phyloP scores from a whole-genome alignment of 2,888 invertebrate species.

The Mylabris sibirica region DNA sequence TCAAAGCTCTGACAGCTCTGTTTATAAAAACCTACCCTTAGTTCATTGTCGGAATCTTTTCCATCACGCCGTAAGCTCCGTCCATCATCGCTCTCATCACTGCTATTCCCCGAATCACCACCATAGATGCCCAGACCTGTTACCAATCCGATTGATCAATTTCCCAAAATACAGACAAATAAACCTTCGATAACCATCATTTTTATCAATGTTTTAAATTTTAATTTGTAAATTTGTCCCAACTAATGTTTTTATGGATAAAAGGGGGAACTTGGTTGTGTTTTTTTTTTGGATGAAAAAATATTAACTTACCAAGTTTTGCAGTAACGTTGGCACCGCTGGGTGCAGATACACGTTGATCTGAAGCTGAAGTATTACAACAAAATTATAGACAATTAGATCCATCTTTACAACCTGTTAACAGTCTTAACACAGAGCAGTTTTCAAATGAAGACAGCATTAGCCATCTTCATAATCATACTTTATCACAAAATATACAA shows the following conservation, averaged over 20 bases:
- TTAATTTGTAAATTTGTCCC: not conserved
- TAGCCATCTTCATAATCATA: constrained; percentile 10
- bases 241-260: not conserved
- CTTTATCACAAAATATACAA: not conserved
- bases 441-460: constrained; percentile 36
- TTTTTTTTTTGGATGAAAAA: constrained; percentile 25
- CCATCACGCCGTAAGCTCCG: constrained; percentile 25
- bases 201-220: constrained; percentile 2
- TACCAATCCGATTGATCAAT: constrained; percentile 26
- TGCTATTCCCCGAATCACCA: constrained; percentile 69
- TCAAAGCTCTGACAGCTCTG: no score
- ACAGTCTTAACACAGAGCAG: constrained; percentile 49
- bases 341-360: constrained; percentile 59
- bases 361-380: constrained; percentile 62
- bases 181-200: not conserved
- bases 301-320: constrained; percentile 83
- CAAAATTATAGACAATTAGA: constrained; percentile 56
- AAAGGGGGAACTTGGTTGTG: constrained; percentile 17
- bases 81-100: constrained; percentile 62
- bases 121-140: constrained; percentile 85
- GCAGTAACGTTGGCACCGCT: constrained; percentile 82
- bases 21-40: constrained; percentile 75
- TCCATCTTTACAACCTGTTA: constrained; percentile 54
- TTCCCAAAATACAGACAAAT: constrained; percentile 1
- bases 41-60: constrained; percentile 73